Percentiles rank a stretch among this genome's conserved stretches.
Evolutionary conservation across 2,888 invertebrate genomes (phyloP).

Genomic region (Pachymerium ferrugineum): DNA sequence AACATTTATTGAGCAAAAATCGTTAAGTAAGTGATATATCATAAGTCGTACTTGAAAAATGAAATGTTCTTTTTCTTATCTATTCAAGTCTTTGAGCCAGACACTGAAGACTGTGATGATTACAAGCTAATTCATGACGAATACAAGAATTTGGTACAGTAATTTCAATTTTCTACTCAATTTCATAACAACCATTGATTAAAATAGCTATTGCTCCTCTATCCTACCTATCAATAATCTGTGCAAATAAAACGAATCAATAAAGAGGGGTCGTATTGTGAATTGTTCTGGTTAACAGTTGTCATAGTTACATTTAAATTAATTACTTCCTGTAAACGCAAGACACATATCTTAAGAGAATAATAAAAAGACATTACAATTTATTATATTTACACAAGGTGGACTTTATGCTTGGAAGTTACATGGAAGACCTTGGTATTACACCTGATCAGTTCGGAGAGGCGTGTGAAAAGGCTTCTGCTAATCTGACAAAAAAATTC

Average conservation of each 20-base stretch:
- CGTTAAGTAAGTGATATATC: slow-evolving; percentile 65
- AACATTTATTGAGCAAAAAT: slow-evolving; percentile 88
- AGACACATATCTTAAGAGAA: too few relatives aligned
- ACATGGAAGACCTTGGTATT: slow-evolving; percentile 88
- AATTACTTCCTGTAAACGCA: not conserved
- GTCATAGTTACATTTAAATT: too few relatives aligned
- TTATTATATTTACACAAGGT: slow-evolving; percentile 55
- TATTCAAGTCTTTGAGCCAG: slow-evolving; percentile 77
- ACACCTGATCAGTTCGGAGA: slow-evolving; percentile 79
- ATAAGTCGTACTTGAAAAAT: too few relatives aligned
- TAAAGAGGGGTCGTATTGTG: too few relatives aligned
- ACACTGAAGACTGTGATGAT: slow-evolving; percentile 65
- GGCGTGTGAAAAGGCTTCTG: slow-evolving; percentile 56
- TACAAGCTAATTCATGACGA: slow-evolving; percentile 74
- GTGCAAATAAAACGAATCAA: too few relatives aligned
- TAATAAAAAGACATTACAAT: too few relatives aligned
- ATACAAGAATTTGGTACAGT: slow-evolving; percentile 72
- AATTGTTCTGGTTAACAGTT: too few relatives aligned
- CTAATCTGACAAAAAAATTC: slow-evolving; percentile 53
- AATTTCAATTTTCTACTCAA: not conserved
- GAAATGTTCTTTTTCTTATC: not conserved
- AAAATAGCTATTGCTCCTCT: too few relatives aligned
- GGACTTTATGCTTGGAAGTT: slow-evolving; percentile 82
- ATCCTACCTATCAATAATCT: too few relatives aligned
- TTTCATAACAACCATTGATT: too few relatives aligned